Evolutionary conservation across 2,797 vertebrate genomes (phyloP).

Genomic region (Xyrichtys novacula): DNA sequence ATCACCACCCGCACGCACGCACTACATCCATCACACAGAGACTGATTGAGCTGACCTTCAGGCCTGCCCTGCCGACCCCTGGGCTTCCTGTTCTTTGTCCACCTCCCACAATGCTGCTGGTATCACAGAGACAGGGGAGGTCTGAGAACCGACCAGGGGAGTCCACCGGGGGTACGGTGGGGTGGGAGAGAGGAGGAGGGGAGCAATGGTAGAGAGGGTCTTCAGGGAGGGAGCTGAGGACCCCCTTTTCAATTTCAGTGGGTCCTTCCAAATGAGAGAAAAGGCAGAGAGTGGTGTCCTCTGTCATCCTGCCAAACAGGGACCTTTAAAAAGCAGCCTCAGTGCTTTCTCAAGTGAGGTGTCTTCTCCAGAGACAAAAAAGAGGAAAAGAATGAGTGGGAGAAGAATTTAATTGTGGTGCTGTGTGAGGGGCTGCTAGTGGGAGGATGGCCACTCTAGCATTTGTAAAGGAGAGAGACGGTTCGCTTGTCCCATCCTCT

Average conservation of each 20-base stretch:
- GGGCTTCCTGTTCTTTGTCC: slow-evolving; percentile 86
- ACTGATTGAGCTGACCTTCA: slow-evolving; percentile 81
- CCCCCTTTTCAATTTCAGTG: slow-evolving; percentile 72
- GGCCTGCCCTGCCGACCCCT: slow-evolving; percentile 73
- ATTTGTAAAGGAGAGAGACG: slow-evolving; percentile 58
- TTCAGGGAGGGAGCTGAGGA: slow-evolving; percentile 69
- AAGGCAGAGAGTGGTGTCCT: slow-evolving; percentile 75
- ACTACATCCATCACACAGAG: slow-evolving; percentile 77
- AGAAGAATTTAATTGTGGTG: slow-evolving; percentile 76
- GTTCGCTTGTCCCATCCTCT: slow-evolving; percentile 58
- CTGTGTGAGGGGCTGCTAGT: slow-evolving; percentile 59
- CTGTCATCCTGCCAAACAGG: slow-evolving; percentile 73
- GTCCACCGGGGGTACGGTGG: slow-evolving; percentile 56
- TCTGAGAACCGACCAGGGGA: slow-evolving; percentile 74
- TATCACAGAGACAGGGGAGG: slow-evolving; percentile 71
- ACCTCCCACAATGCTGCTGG: slow-evolving; percentile 74
- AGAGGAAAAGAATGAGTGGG: slow-evolving; percentile 71
- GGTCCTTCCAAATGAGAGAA: slow-evolving; percentile 52
- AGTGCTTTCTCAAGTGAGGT: slow-evolving; percentile 78
- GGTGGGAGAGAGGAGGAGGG: slow-evolving; percentile 20
- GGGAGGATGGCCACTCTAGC: slow-evolving; percentile 74
- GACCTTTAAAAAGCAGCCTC: slow-evolving; percentile 74
- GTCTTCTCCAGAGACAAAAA: slow-evolving; percentile 76
- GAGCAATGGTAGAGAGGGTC: slow-evolving; percentile 42
- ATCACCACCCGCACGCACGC: slow-evolving; percentile 25